phyloP scores from a whole-genome alignment of 1,140 invertebrate species.

The Drosophila subobscura region DNA sequence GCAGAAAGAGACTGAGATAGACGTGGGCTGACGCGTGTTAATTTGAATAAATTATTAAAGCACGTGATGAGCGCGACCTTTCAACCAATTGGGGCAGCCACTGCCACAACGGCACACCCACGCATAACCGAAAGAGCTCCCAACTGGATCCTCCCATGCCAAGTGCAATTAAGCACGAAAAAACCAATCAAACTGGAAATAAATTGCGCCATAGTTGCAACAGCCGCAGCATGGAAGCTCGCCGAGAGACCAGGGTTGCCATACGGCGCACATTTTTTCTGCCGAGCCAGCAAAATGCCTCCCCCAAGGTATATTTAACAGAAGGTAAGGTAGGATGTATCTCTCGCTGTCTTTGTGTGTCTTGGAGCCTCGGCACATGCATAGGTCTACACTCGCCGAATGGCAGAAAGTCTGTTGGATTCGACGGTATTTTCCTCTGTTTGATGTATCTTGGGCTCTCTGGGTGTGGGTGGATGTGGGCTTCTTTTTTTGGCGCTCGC shows the following conservation, averaged over 20 bases:
- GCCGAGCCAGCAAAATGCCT: slow-evolving; percentile 36
- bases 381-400: too few relatives aligned
- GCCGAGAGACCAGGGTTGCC: slow-evolving; percentile 35
- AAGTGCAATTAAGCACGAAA: slow-evolving; percentile 71
- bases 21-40: slow-evolving; percentile 68
- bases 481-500: slow-evolving; percentile 30
- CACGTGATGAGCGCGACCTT: slow-evolving; percentile 74
- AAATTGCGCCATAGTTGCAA: slow-evolving; percentile 67
- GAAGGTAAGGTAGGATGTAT: neutral
- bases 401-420: too few relatives aligned
- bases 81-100: slow-evolving; percentile 49
- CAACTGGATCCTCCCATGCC: slow-evolving; percentile 29
- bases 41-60: slow-evolving; percentile 82
- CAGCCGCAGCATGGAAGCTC: slow-evolving; percentile 11
- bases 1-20: slow-evolving; percentile 9
- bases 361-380: neutral
- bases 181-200: slow-evolving; percentile 74
- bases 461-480: neutral
- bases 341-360: slow-evolving; percentile 4
- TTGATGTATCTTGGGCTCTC: neutral
- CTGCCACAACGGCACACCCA: neutral
- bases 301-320: neutral
- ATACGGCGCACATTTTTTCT: slow-evolving; percentile 51
- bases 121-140: neutral
- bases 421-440: too few relatives aligned